phyloP scores from a whole-genome alignment of 2,797 vertebrate species.

The Pterois miles region DNA sequence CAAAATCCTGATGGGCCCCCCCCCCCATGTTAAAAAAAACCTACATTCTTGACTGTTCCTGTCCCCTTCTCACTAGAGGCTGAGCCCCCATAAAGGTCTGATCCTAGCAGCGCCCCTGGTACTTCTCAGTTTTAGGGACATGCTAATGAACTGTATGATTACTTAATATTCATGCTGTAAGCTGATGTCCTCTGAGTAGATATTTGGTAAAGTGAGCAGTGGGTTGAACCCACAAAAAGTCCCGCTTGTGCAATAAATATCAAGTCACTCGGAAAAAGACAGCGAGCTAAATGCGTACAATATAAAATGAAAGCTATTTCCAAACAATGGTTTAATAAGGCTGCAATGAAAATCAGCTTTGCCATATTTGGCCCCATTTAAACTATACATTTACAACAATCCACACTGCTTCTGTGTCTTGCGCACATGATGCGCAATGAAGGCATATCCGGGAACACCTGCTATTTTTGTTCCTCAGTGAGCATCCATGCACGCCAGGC shows the following conservation, averaged over 20 bases:
- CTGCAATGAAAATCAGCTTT: background rate
- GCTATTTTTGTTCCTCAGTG: slow-evolving; percentile 33
- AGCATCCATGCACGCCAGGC: slow-evolving; percentile 25
- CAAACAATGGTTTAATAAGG: slow-evolving; percentile 9
- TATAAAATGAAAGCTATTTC: slow-evolving; percentile 23
- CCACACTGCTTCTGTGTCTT: background rate
- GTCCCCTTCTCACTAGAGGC: no score
- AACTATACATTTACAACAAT: background rate
- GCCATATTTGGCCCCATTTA: background rate
- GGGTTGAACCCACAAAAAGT: background rate
- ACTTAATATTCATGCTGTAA: background rate
- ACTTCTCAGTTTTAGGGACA: background rate
- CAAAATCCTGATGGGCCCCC: no score
- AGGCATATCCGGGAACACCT: slow-evolving; percentile 20
- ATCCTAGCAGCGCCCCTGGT: no score
- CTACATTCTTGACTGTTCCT: rapidly evolving
- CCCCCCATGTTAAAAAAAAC: rapidly evolving
- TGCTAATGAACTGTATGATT: background rate
- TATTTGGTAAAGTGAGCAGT: background rate
- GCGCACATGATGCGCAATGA: background rate
- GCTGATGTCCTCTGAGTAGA: background rate
- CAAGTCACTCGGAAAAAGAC: slow-evolving; percentile 15
- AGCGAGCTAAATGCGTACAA: background rate
- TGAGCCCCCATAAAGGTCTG: no score
- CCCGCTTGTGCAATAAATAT: background rate